Evolutionary conservation across 2,113 vertebrate genomes (phyloP).

Genomic region (Garra rufa): DNA sequence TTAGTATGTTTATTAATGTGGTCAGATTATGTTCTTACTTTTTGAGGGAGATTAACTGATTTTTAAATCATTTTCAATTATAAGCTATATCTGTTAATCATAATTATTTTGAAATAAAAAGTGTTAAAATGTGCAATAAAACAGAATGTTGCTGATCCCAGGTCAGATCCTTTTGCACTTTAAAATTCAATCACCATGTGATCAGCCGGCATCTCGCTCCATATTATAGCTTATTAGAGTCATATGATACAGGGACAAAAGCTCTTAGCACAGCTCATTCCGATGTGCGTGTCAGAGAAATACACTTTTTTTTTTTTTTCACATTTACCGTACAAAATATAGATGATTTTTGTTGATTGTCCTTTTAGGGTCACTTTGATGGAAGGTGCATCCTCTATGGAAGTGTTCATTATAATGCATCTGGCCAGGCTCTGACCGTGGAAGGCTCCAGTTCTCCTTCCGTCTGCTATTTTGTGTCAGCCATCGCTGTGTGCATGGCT

Average conservation of each 20-base stretch:
- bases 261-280: constrained; percentile 16
- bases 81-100: neutral
- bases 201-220: constrained; percentile 51
- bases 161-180: neutral
- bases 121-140: neutral
- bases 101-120: neutral
- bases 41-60: neutral
- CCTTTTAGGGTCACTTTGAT: constrained; percentile 76
- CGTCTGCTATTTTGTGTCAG: constrained; percentile 81
- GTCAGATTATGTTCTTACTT: neutral
- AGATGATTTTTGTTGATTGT: neutral
- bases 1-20: neutral
- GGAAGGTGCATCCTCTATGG: constrained; percentile 84
- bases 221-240: constrained; percentile 62
- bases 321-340: no score
- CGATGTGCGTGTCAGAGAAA: neutral
- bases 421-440: constrained; percentile 59
- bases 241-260: constrained; percentile 49
- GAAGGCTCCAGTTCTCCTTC: constrained; percentile 70
- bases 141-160: neutral
- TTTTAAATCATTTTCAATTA: neutral
- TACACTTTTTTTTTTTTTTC: no score
- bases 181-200: constrained; percentile 1
- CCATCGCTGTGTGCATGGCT: constrained; percentile 75
- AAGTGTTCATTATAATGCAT: constrained; percentile 66